Percentiles rank a stretch among this genome's conserved stretches.
These are phyloP conservation scores for Pelosia muscerda DNA, from an alignment of 2,888 invertebrate species.

Conservation along the genomic window DNA sequence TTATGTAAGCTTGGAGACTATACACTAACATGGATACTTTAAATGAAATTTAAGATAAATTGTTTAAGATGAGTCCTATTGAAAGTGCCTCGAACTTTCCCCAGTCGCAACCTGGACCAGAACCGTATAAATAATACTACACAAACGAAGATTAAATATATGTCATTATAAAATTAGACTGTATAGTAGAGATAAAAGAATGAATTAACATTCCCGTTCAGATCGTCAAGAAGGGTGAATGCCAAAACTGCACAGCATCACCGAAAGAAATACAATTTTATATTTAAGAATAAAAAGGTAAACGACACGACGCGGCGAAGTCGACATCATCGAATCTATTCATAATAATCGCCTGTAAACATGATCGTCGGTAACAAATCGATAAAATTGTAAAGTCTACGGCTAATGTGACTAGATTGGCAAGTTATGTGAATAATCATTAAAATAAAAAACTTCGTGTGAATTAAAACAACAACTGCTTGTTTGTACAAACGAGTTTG, in stretches of 20 bases:
- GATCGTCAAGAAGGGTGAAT: constrained; percentile 39
- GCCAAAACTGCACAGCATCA: constrained; percentile 60
- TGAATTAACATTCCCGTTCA: constrained; percentile 48
- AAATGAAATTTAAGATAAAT: not conserved
- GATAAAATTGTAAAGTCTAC: constrained; percentile 23
- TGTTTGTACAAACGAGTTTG: constrained; percentile 53
- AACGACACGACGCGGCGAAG: constrained; percentile 63
- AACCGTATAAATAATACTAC: not conserved
- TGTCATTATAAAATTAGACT: not conserved
- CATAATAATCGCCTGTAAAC: constrained; percentile 24
- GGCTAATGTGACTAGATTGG: constrained; percentile 14
- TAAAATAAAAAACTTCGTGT: constrained; percentile 28
- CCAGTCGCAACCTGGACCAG: not conserved
- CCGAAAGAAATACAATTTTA: constrained; percentile 53
- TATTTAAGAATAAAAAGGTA: constrained; percentile 66
- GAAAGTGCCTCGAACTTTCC: not conserved
- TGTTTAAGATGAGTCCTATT: not conserved
- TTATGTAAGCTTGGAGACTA: too few relatives aligned
- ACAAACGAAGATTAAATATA: not conserved
- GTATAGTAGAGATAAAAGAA: constrained; percentile 31
- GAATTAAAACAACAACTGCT: constrained; percentile 38
- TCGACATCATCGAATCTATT: constrained; percentile 24
- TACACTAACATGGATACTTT: not conserved
- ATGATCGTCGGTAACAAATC: constrained; percentile 44
- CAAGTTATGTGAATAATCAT: constrained; percentile 22